phyloP scores from a whole-genome alignment of 2,888 invertebrate genomes.

The Clitarchus hookeri region DNA sequence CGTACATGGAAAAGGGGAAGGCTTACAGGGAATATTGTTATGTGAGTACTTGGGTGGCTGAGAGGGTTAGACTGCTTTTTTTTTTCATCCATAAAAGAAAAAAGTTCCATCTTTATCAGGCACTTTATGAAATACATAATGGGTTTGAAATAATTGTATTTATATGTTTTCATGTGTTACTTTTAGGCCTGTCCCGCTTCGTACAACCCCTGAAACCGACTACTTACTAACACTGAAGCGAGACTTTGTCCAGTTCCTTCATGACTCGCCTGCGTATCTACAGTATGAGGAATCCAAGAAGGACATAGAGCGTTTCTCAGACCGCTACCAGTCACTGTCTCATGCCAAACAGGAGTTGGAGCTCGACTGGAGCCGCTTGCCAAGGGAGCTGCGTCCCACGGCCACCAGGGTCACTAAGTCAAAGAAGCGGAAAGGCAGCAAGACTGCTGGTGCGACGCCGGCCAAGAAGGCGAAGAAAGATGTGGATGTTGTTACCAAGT shows the following conservation, averaged over 20 bases:
- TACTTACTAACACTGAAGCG: constrained; percentile 53
- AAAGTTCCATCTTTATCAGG: too few species aligned
- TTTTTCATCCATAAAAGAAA: too few species aligned
- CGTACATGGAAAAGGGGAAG: too few species aligned
- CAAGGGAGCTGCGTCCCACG: constrained; percentile 45
- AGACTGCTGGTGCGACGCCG: constrained; percentile 25
- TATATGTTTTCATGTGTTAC: too few species aligned
- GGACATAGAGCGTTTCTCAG: constrained; percentile 55
- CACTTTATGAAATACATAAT: too few species aligned
- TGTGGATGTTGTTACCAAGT: constrained; percentile 38
- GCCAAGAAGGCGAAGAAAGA: constrained; percentile 42
- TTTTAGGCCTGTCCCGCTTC: constrained; percentile 53
- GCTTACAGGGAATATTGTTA: too few species aligned
- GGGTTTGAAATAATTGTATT: too few species aligned
- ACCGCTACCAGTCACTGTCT: constrained; percentile 52
- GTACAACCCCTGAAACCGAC: constrained; percentile 51
- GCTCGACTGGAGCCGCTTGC: constrained; percentile 46
- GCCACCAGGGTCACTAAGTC: constrained; percentile 30
- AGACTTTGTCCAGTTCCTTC: constrained; percentile 51
- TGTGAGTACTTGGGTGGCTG: too few species aligned
- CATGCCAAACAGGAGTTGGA: constrained; percentile 38
- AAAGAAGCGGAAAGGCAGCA: constrained; percentile 28
- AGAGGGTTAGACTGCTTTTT: too few species aligned
- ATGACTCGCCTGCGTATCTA: constrained; percentile 51
- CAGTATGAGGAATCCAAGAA: constrained; percentile 47